Evolutionary conservation across 2,888 invertebrate species (phyloP).

Genomic region (Phalangium opilio): DNA sequence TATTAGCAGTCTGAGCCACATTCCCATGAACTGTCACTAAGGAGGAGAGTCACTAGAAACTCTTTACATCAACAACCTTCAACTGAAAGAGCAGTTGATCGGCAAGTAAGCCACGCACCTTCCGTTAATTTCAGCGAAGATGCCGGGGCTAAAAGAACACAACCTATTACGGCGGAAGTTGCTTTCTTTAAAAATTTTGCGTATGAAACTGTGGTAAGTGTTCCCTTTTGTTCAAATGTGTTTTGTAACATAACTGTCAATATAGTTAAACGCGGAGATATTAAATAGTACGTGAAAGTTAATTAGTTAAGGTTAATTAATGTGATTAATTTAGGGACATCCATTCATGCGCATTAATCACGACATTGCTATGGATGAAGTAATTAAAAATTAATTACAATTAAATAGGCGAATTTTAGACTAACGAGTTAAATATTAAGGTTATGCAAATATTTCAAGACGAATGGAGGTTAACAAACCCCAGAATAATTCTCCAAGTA

Average conservation of each 20-base stretch:
- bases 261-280: too few species aligned
- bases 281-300: too few species aligned
- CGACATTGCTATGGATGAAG: constrained; percentile 17
- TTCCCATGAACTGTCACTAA: background rate
- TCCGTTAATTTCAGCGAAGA: constrained; percentile 14
- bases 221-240: background rate
- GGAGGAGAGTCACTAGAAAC: background rate
- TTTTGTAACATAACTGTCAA: background rate
- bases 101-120: constrained; percentile 14
- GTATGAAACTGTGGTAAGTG: constrained; percentile 14
- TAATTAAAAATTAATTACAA: too few species aligned
- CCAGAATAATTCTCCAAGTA: constrained; percentile 20
- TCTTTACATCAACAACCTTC: background rate
- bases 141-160: constrained; percentile 6
- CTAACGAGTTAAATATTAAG: background rate
- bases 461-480: constrained; percentile 20
- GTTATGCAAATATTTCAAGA: constrained; percentile 12
- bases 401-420: background rate
- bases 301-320: too few species aligned
- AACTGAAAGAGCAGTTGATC: background rate
- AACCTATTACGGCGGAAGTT: constrained; percentile 10
- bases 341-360: constrained; percentile 19
- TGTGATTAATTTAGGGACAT: constrained; percentile 13
- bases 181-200: constrained; percentile 16
- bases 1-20: background rate